phyloP scores from a whole-genome alignment of 2,888 invertebrate genomes.

The Eugnorisma glareosa region DNA sequence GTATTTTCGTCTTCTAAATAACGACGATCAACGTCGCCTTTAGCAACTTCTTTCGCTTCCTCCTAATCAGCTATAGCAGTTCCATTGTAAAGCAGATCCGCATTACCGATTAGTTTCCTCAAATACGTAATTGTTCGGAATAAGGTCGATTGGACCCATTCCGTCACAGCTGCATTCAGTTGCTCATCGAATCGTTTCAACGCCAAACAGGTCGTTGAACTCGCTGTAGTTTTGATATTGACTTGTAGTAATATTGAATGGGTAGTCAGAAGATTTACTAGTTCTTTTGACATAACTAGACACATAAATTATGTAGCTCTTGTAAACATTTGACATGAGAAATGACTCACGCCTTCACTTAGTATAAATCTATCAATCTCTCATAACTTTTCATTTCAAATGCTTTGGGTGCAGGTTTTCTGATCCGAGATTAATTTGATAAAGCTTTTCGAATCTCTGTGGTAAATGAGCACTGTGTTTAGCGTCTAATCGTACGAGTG shows the following conservation, averaged over 20 bases:
- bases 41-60: slow-evolving; percentile 10
- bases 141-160: slow-evolving; percentile 49
- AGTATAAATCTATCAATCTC: background rate
- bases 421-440: background rate
- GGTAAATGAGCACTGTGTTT: background rate
- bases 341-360: background rate
- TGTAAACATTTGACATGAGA: background rate
- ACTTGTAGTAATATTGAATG: background rate
- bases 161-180: slow-evolving; percentile 54
- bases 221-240: slow-evolving; percentile 46
- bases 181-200: slow-evolving; percentile 57
- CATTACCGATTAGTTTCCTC: slow-evolving; percentile 50
- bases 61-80: slow-evolving; percentile 7
- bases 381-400: background rate
- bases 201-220: slow-evolving; percentile 59
- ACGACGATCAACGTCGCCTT: background rate
- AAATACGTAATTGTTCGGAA: slow-evolving; percentile 54
- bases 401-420: background rate
- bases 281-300: background rate
- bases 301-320: background rate
- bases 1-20: background rate
- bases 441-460: background rate
- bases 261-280: slow-evolving; percentile 20
- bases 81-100: slow-evolving; percentile 12
- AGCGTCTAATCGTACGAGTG: background rate